These are phyloP conservation scores for Nothoprocta pentlandii DNA, from an alignment of 2,113 vertebrate genomes.

Conservation along the genomic window DNA sequence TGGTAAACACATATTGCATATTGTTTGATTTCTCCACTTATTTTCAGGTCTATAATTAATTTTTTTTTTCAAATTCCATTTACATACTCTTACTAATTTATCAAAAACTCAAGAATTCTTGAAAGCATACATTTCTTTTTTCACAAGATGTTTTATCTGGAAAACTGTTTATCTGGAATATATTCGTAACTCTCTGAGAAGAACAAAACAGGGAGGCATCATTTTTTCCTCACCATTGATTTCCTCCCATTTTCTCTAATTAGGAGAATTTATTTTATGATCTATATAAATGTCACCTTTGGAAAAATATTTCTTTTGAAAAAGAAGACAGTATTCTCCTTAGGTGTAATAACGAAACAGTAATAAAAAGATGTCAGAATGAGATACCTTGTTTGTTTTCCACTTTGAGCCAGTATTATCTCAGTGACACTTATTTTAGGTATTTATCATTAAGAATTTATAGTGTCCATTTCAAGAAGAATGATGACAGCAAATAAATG, in stretches of 20 bases:
- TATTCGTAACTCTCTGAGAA: neutral
- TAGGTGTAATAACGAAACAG: neutral
- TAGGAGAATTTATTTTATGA: neutral
- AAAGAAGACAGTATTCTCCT: neutral
- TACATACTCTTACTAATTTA: neutral
- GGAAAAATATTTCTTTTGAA: neutral
- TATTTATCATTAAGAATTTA: constrained; percentile 50
- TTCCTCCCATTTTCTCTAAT: neutral
- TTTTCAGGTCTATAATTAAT: neutral
- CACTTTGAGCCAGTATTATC: neutral
- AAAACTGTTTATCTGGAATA: neutral
- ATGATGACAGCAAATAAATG: neutral
- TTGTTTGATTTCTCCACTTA: neutral
- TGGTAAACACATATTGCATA: neutral
- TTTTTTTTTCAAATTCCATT: neutral
- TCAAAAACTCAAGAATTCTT: neutral
- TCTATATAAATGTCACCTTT: neutral
- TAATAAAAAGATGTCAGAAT: neutral
- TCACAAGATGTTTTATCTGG: neutral
- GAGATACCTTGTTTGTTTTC: neutral
- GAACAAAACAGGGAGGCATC: neutral
- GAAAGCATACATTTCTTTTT: neutral
- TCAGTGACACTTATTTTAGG: constrained; percentile 8
- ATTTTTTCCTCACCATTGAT: neutral
- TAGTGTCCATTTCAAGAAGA: neutral